Evolutionary conservation across 2,113 vertebrate genomes (phyloP).

Genomic region (Puntigrus tetrazona): DNA sequence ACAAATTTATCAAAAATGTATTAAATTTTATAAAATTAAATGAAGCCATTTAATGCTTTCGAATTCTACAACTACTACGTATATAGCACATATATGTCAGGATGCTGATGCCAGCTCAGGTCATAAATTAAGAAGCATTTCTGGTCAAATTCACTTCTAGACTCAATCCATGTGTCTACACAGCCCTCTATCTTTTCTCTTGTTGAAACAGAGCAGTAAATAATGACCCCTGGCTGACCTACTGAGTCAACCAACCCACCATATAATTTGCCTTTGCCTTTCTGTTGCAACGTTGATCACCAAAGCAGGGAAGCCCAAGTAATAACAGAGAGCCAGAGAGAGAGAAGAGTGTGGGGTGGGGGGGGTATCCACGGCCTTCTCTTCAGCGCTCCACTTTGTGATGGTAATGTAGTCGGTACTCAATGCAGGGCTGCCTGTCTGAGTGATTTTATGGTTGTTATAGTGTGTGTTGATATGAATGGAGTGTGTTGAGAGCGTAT

Average conservation of each 20-base stretch:
- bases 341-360: background rate
- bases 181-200: background rate
- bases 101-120: background rate
- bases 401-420: slow-evolving; percentile 31
- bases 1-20: too few relatives aligned
- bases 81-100: background rate
- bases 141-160: background rate
- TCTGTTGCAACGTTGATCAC: slow-evolving; percentile 34
- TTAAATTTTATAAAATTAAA: background rate
- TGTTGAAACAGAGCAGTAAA: background rate
- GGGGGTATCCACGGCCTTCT: slow-evolving; percentile 12
- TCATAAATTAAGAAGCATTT: background rate
- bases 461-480: slow-evolving; percentile 36
- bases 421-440: slow-evolving; percentile 32
- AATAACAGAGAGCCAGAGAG: background rate
- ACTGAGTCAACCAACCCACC: slow-evolving; percentile 31
- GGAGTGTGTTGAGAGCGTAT: background rate
- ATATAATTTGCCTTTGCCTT: slow-evolving; percentile 43
- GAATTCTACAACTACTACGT: background rate
- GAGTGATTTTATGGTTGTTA: slow-evolving; percentile 40
- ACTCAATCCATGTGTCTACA: slow-evolving; percentile 11
- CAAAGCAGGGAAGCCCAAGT: slow-evolving; percentile 20
- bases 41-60: background rate
- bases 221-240: slow-evolving; percentile 45
- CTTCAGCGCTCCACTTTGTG: slow-evolving; percentile 21